A percentile compares a stretch with the other conserved stretches of the same genome.
Evolutionary conservation across 2,113 vertebrate species (phyloP).

Genomic region (Lophura nycthemera): DNA sequence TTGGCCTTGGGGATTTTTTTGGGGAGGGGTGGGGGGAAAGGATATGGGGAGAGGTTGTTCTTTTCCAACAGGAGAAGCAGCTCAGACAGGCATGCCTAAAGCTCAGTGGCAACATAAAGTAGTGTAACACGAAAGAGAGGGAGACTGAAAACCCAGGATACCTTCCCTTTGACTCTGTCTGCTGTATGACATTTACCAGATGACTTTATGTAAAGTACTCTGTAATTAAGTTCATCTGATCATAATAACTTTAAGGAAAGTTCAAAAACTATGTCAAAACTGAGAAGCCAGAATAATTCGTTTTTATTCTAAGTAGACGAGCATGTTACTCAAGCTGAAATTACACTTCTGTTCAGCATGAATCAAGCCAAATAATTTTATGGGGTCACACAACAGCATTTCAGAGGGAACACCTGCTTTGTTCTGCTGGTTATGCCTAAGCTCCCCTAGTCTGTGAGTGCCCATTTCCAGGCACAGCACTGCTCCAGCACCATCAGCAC

Average conservation of each 20-base stretch:
- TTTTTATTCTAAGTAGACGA: constrained; percentile 61
- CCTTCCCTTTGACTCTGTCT: constrained; percentile 44
- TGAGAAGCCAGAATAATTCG: constrained; percentile 60
- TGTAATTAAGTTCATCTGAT: constrained; percentile 63
- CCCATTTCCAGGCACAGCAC: not conserved
- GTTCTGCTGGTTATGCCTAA: not conserved
- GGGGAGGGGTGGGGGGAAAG: rapidly evolving
- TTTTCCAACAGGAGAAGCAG: not conserved
- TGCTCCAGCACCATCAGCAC: not conserved
- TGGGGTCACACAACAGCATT: not conserved
- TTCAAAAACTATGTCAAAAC: constrained; percentile 62
- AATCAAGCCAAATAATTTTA: not conserved
- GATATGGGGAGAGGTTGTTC: not conserved
- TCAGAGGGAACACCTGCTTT: not conserved
- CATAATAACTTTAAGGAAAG: constrained; percentile 48
- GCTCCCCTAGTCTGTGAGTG: not conserved
- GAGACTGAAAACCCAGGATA: constrained; percentile 27
- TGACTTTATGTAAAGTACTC: constrained; percentile 47
- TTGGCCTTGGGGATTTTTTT: not conserved
- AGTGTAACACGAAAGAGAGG: not conserved
- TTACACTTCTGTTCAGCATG: not conserved
- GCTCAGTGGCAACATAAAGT: not conserved
- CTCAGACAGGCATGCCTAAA: not conserved
- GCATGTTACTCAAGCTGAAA: not conserved
- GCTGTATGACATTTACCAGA: constrained; percentile 53